These are phyloP conservation scores for Antheraea assamensis DNA, from an alignment of 2,888 invertebrate genomes.

Conservation along the genomic window DNA sequence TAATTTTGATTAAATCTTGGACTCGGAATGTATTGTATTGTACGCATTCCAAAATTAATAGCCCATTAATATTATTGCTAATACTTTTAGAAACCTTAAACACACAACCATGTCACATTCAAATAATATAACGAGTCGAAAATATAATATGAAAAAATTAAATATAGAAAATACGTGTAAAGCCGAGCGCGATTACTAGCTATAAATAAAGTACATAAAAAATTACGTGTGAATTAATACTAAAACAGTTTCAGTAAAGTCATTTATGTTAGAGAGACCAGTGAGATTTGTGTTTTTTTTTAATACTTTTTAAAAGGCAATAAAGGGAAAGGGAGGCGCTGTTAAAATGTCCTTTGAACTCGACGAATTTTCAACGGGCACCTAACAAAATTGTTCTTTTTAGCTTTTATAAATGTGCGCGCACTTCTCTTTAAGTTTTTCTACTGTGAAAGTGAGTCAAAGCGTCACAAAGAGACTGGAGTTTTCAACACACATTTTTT, in stretches of 20 bases:
- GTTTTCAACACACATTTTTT: conserved; percentile 49
- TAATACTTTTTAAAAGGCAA: conserved; percentile 67
- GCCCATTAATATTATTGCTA: too few species aligned
- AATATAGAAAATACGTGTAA: neutral
- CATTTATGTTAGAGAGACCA: conserved; percentile 5
- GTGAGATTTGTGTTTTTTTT: conserved; percentile 26
- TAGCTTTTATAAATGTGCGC: conserved; percentile 72
- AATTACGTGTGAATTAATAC: neutral
- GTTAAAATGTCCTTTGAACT: conserved; percentile 77
- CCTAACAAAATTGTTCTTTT: conserved; percentile 79
- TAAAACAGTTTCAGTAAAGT: conserved; percentile 13
- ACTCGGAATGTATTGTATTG: too few species aligned
- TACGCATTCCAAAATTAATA: too few species aligned
- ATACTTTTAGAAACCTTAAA: too few species aligned
- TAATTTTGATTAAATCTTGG: too few species aligned
- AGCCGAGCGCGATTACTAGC: neutral
- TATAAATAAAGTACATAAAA: neutral
- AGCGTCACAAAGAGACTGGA: conserved; percentile 63
- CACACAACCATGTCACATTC: too few species aligned
- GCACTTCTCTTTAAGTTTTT: conserved; percentile 63
- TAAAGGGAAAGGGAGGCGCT: conserved; percentile 67
- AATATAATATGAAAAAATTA: too few species aligned
- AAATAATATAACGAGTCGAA: too few species aligned
- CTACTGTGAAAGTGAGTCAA: conserved; percentile 58
- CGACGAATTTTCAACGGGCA: conserved; percentile 71